A percentile compares a stretch with the other conserved stretches of the same genome.
Evolutionary conservation across 2,113 vertebrate species (phyloP).

Genomic region (Nothoprocta perdicaria): DNA sequence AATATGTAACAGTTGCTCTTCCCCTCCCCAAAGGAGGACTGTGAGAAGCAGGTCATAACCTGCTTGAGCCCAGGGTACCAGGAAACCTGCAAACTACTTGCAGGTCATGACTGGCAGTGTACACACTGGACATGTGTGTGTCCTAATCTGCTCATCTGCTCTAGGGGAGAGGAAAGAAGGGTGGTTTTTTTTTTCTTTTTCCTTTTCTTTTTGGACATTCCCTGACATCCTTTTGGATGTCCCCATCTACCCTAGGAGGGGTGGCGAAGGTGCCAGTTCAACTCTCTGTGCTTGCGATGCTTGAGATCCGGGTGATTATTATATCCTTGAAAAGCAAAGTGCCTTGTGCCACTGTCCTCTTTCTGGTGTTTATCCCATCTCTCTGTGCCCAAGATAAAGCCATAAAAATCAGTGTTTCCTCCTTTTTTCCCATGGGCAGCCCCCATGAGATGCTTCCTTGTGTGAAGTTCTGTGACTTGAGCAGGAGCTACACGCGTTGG

Average conservation of each 20-base stretch:
- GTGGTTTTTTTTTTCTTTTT: background rate
- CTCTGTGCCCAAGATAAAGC: background rate
- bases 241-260: background rate
- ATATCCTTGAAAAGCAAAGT: background rate
- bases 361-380: background rate
- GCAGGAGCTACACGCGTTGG: background rate
- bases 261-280: fast-evolving
- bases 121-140: background rate
- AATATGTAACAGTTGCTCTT: background rate
- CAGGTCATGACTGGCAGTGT: background rate
- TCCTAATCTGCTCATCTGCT: background rate
- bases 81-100: background rate
- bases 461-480: background rate
- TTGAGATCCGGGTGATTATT: background rate
- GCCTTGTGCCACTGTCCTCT: background rate
- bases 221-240: background rate
- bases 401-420: background rate
- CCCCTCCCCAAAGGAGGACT: background rate
- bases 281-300: background rate
- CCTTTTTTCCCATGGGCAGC: background rate
- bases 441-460: background rate
- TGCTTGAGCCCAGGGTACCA: background rate
- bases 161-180: background rate
- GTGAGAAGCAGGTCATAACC: background rate
- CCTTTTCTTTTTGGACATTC: background rate